Evolutionary conservation across 2,888 invertebrate genomes (phyloP), one percentile per base, ranked within the genome.

Genomic region (Aleiodes alternator): DNA sequence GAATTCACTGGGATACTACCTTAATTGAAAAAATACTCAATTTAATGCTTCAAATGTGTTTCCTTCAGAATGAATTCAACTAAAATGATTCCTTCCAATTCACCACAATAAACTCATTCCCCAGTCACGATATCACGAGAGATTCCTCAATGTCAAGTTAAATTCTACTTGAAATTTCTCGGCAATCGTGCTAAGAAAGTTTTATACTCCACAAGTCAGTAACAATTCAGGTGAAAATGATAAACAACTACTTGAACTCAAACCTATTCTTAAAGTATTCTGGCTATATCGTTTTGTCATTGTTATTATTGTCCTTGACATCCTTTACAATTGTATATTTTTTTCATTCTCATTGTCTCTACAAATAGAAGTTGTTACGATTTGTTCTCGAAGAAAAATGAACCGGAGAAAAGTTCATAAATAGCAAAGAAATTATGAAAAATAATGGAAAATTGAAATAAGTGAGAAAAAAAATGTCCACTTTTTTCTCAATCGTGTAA

Each of bases 171-270:
- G 11, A 48, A 64, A 23, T 48, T 23, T 64, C 48, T 43, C 7
- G 4, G 11, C 16, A 16, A 48, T 64, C 64, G 64, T 48, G 64
- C 64, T 43, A 11, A n/a, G 2, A 59, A 64, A 64, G 43, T 48
- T 34, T 31, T 16, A 23, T 64, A 16, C 43, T 16, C 31, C 48
- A 43, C 16, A 14, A 48, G 48, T 43, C 43, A n/a, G 43, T 7
- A 34, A 4, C 43, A 64, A 48, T 64, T 48, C 64, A 64, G 64
- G 48, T 64, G 64, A 64, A 48, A 64, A 64, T 43, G 64, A 64
- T 64, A 64, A 43, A 64, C 48, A 64, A 64, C 43, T 61, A 16
- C 64, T 59, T 31, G 34, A 64, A 64, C 43, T 43, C 14, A n/a
- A 8, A 6, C 23, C 43, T 48, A 64, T 64, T 64, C 9, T 43